Evolutionary conservation across 2,888 invertebrate genomes (phyloP), one percentile per base, ranked within the genome.

Genomic region (Rhagonycha lutea): DNA sequence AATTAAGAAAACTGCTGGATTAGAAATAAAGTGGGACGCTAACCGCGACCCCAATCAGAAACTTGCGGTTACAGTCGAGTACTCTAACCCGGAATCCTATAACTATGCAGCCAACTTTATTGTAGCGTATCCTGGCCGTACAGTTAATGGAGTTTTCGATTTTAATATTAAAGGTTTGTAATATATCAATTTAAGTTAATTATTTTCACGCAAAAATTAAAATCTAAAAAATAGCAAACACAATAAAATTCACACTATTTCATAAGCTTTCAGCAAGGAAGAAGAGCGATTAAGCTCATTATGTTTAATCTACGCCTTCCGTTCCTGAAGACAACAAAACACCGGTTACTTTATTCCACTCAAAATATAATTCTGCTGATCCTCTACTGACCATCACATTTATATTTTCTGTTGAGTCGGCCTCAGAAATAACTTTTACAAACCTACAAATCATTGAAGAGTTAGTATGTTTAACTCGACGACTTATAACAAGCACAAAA

Each of bases 11-110:
- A 92, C 93, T 26, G 88, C 93, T 0, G 92, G 92, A 4, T 88
- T 94, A 1, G 93, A 94, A 73, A 85, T 96, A 14, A 94, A 95
- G 86, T 96, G 96, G 96, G 95, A 96, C 84, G 95, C 95, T 0
- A 96, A 95, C 86, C 90, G 96, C 8, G 94, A 96, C 88, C 95
- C 95, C 0, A 91, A 92, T 68, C 92, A 94, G 85, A 93, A 93
- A 85, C 89, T 94, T 77, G 89, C 91, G 80, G 87, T 91, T 0
- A 91, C 91, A 72, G 87, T 92, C 0, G 92, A 92, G 77, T 90
- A 93, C 69, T 90, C 91, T 79, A 92, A 89, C 82, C 90, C 91
- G 73, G 90, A 89, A 0, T 86, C 89, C 0, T 91, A 91, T 85
- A 92, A 92, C 79, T 91, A 93, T 80, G 91, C 90, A 63, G 93